These are phyloP conservation scores for Ostrea denselamellosa DNA, from an alignment of 1,140 invertebrate genomes.

Conservation along the genomic window DNA sequence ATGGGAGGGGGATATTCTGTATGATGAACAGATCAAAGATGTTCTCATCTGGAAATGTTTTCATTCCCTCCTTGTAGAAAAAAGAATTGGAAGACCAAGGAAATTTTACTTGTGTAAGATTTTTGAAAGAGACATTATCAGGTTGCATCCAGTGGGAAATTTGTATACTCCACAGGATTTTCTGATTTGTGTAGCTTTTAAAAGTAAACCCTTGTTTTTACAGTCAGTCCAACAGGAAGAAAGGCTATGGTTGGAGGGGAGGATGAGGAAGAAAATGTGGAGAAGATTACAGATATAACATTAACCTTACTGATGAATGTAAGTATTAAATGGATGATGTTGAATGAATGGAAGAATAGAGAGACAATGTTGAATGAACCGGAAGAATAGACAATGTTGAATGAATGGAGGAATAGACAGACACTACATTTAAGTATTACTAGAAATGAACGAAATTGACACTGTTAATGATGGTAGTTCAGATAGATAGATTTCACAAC, in stretches of 20 bases:
- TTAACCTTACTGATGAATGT: conserved; percentile 46
- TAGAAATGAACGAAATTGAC: neutral
- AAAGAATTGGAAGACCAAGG: conserved; percentile 45
- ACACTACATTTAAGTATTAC: too few species aligned
- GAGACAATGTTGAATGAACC: too few species aligned
- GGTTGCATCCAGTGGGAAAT: neutral
- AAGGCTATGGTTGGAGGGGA: neutral
- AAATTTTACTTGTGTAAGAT: conserved; percentile 57
- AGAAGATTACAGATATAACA: conserved; percentile 43
- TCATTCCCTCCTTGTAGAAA: conserved; percentile 37
- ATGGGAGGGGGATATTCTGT: neutral
- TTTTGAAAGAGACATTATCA: neutral
- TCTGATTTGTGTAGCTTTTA: neutral
- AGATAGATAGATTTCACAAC: neutral
- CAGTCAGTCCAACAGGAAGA: conserved; percentile 42
- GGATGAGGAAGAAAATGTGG: conserved; percentile 42
- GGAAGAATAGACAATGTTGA: too few species aligned
- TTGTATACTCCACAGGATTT: neutral
- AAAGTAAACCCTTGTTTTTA: neutral
- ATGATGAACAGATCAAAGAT: conserved; percentile 50
- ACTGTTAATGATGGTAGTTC: conserved; percentile 47
- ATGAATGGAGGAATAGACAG: too few species aligned
- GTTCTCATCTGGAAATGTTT: conserved; percentile 47
- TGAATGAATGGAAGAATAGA: too few species aligned
- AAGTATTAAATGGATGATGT: neutral